Conservation (phyloP, 2,888 invertebrate species). For the Hylaea fasciaria region DNA sequence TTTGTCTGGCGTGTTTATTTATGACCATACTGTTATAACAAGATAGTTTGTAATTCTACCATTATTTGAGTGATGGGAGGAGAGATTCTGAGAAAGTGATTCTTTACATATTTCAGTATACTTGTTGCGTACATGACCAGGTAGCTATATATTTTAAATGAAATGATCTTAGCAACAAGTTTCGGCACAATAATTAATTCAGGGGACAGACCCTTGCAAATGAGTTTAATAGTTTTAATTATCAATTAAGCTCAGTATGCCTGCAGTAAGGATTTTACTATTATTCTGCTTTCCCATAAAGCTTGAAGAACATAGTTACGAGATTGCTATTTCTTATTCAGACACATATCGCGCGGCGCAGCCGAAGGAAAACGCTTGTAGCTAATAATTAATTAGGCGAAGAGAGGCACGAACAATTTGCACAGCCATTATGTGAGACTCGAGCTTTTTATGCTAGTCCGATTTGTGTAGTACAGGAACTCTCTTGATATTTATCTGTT, state of each 20-base stretch:
- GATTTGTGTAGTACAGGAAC: conserved; percentile 34
- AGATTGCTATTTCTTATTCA: conserved; percentile 45
- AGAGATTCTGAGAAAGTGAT: neutral
- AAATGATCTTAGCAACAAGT: conserved; percentile 21
- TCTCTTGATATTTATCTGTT: conserved; percentile 30
- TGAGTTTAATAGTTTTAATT: neutral
- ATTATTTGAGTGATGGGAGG: neutral
- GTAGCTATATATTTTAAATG: conserved; percentile 8
- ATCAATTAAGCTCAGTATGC: neutral
- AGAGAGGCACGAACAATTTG: conserved; percentile 50
- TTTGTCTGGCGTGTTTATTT: conserved; percentile 35
- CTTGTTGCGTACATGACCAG: conserved; percentile 19
- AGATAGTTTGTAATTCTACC: neutral
- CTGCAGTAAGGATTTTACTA: conserved; percentile 9
- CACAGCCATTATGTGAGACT: conserved; percentile 46
- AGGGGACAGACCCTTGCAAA: neutral
- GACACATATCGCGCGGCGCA: conserved; percentile 38
- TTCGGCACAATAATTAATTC: conserved; percentile 7
- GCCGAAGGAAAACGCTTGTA: conserved; percentile 40
- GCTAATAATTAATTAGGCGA: conserved; percentile 52
- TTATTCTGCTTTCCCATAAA: conserved; percentile 10
- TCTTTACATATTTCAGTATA: neutral
- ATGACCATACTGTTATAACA: conserved; percentile 22
- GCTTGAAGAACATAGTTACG: conserved; percentile 18
- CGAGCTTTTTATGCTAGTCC: conserved; percentile 41